Evolutionary conservation across 2,888 invertebrate genomes (phyloP), one percentile per base, ranked within the genome.

Genomic region (Lampropteryx suffumata): DNA sequence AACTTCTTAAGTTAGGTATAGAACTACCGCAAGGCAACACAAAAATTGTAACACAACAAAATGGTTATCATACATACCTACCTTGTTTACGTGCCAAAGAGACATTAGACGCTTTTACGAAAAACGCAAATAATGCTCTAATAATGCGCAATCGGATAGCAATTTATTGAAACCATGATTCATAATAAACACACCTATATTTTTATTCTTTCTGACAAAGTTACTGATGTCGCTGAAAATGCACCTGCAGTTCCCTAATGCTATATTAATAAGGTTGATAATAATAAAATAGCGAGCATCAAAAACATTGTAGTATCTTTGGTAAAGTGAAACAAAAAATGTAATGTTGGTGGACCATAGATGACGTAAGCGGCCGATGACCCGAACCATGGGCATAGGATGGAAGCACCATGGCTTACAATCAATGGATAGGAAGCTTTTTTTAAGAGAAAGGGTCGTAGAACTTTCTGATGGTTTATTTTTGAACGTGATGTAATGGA

Each of bases 351-450:
- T 64, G 72, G 67, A 68, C 61, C 71, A 72, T 76, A 78, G 80
- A 79, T 86, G 84, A 84, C 84, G 87, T 79, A 79, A 85, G 62
- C 64, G 85, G 73, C 56, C 80, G 63, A 58, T 74, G 81, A 82
- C 71, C 82, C 61, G 41, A 57, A 67, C 74, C 77, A 79, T 75
- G 73, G 67, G 64, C 63, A 69, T 62, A 58, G 71, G 72, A 73
- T 76, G 72, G 68, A 67, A 64, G 65, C 64, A 62, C 71, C 75
- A 80, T 78, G 76, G 65, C 62, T 73, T 62, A 75, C 64, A 66
- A 65, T 71, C 73, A 78, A 24, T 24, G 50, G 43, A 66, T 67
- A 64, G 57, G 59, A 61, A 64, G 54, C 52, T 62, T 64, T 61
- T 63, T 58, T 52, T 55, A 37, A 56, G 52, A 55, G 61, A 57